Evolutionary conservation across 2,797 vertebrate species (phyloP).

Genomic region (Parotocinclus haroldoi): DNA sequence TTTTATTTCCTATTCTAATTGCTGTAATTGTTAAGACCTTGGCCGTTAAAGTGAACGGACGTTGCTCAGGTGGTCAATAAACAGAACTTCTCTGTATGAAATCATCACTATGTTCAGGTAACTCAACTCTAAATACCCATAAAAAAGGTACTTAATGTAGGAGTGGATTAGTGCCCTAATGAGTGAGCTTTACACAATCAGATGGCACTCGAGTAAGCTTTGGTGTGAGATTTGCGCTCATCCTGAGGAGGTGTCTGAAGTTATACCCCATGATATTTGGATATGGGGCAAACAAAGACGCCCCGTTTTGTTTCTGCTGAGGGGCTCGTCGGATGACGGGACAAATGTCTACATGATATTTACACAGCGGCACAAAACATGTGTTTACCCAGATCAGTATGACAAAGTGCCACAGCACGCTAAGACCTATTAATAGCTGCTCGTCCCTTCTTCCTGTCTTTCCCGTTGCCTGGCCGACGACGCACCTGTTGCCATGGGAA

Average conservation of each 20-base stretch:
- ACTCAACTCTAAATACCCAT: too few species aligned
- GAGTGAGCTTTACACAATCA: too few species aligned
- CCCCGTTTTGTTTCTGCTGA: background rate
- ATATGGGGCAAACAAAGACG: slow-evolving; percentile 2
- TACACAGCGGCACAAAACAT: slow-evolving; percentile 46
- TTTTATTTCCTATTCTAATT: too few species aligned
- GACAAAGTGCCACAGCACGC: slow-evolving; percentile 55
- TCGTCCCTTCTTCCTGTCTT: slow-evolving; percentile 52
- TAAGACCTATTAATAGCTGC: slow-evolving; percentile 73
- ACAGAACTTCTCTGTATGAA: too few species aligned
- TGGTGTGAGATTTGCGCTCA: slow-evolving; percentile 15
- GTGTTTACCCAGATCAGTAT: slow-evolving; percentile 50
- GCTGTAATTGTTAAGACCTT: too few species aligned
- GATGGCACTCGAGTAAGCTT: background rate
- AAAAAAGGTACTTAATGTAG: too few species aligned
- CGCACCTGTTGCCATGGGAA: slow-evolving; percentile 74
- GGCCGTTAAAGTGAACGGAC: too few species aligned
- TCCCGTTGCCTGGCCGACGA: slow-evolving; percentile 58
- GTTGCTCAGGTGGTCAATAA: too few species aligned
- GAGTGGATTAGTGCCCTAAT: too few species aligned
- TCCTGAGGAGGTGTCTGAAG: slow-evolving; percentile 20
- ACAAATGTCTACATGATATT: slow-evolving; percentile 32
- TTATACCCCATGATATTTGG: slow-evolving; percentile 13
- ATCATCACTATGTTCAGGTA: too few species aligned
- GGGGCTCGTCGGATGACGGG: background rate